phyloP scores from a whole-genome alignment of 2,797 vertebrate genomes.

The Bovichtus variegatus region DNA sequence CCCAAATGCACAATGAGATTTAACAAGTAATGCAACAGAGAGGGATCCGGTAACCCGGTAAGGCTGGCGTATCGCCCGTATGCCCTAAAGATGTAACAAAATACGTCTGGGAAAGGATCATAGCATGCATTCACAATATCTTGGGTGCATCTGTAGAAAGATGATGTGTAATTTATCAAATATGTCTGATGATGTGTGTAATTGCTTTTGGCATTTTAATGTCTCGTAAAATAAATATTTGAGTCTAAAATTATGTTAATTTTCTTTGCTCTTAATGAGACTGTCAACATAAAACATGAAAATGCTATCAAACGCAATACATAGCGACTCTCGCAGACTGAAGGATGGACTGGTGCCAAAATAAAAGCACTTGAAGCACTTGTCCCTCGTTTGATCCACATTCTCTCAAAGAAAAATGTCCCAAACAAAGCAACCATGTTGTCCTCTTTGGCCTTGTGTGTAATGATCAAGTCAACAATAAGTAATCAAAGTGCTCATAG shows the following conservation, averaged over 20 bases:
- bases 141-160: not conserved
- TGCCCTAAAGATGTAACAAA: not conserved
- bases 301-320: not conserved
- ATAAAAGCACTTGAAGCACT: too few relatives aligned
- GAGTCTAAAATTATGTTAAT: not conserved
- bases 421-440: too few relatives aligned
- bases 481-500: not conserved
- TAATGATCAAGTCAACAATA: not conserved
- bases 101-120: not conserved
- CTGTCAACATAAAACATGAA: not conserved
- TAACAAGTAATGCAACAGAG: not conserved
- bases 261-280: not conserved
- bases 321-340: not conserved
- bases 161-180: not conserved
- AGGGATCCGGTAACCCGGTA: not conserved
- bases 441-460: not conserved
- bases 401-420: too few relatives aligned
- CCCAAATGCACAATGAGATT: not conserved
- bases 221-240: not conserved
- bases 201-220: slow-evolving; percentile 1
- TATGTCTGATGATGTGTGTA: slow-evolving; percentile 1
- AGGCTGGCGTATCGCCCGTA: not conserved
- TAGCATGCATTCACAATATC: not conserved
- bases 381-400: too few relatives aligned
- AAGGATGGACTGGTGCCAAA: not conserved